phyloP scores from a whole-genome alignment of 2,888 invertebrate genomes.

The Helobdella robusta region DNA sequence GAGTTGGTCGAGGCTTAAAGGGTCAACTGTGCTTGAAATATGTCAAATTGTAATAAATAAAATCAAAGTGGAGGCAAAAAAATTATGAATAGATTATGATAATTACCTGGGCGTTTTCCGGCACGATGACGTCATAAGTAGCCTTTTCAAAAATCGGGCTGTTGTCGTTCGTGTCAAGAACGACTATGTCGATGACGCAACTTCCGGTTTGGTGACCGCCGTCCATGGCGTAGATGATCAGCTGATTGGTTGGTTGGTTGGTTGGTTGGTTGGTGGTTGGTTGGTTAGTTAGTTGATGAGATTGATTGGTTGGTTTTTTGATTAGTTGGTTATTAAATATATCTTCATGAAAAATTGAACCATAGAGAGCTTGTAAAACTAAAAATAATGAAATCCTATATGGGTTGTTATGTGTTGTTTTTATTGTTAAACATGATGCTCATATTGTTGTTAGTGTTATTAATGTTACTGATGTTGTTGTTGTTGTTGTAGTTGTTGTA shows the following conservation, averaged over 20 bases:
- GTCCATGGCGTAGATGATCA: not conserved
- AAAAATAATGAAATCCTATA: too few species aligned
- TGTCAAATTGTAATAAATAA: too few species aligned
- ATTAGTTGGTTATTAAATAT: too few species aligned
- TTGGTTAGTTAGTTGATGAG: too few species aligned
- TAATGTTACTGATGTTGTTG: not conserved
- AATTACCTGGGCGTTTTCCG: constrained; percentile 26
- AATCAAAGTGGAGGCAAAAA: not conserved
- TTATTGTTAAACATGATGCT: not conserved
- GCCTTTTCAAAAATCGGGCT: constrained; percentile 21
- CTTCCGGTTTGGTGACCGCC: constrained; percentile 28
- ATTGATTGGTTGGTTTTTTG: too few species aligned
- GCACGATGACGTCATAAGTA: constrained; percentile 29
- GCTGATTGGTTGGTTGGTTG: too few species aligned
- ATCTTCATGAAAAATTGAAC: too few species aligned
- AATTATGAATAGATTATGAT: not conserved
- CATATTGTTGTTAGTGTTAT: not conserved
- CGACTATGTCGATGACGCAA: constrained; percentile 24
- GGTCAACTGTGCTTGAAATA: too few species aligned
- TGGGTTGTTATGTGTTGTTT: not conserved
- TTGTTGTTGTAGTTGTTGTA: not conserved
- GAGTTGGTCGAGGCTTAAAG: too few species aligned
- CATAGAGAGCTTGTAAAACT: too few species aligned
- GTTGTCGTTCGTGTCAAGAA: constrained; percentile 29
- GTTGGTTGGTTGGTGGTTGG: too few species aligned